A percentile compares a stretch with the other conserved stretches of the same genome.
These are phyloP conservation scores for Drosophila kikkawai DNA, from an alignment of 1,140 invertebrate genomes.

Conservation along the genomic window DNA sequence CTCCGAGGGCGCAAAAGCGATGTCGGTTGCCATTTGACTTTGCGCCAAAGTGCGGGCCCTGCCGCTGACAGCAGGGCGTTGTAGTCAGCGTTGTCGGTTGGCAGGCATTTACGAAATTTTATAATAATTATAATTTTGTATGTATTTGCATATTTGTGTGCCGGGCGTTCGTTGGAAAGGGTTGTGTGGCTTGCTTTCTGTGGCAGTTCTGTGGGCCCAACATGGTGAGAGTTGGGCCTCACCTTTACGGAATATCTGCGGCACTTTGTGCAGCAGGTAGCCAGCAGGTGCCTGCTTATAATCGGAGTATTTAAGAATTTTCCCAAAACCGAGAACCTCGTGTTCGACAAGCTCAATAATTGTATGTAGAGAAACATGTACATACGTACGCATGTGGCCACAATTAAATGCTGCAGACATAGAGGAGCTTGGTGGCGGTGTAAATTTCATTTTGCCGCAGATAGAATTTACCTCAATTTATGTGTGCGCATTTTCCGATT, in stretches of 20 bases:
- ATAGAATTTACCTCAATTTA: background rate
- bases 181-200: constrained; percentile 11
- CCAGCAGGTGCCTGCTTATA: constrained; percentile 6
- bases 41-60: constrained; percentile 57
- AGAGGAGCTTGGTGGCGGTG: background rate
- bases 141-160: constrained; percentile 63
- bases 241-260: constrained; percentile 57
- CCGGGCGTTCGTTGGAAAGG: background rate
- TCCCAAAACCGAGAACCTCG: constrained; percentile 34
- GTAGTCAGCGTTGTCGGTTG: constrained; percentile 12
- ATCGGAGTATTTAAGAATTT: constrained; percentile 53
- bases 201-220: constrained; percentile 50
- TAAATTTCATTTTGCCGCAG: background rate
- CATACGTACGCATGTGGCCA: background rate
- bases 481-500: background rate
- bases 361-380: constrained; percentile 21
- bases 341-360: constrained; percentile 66
- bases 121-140: constrained; percentile 79
- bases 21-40: constrained; percentile 61
- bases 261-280: constrained; percentile 46
- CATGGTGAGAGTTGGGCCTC: constrained; percentile 47
- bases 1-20: constrained; percentile 5
- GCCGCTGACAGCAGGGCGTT: constrained; percentile 50
- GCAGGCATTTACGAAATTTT: constrained; percentile 66
- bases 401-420: constrained; percentile 12